A percentile compares a stretch with the other conserved stretches of the same genome.
Evolutionary conservation across 1,140 invertebrate species (phyloP).

Genomic region (Chrysopa pallens): DNA sequence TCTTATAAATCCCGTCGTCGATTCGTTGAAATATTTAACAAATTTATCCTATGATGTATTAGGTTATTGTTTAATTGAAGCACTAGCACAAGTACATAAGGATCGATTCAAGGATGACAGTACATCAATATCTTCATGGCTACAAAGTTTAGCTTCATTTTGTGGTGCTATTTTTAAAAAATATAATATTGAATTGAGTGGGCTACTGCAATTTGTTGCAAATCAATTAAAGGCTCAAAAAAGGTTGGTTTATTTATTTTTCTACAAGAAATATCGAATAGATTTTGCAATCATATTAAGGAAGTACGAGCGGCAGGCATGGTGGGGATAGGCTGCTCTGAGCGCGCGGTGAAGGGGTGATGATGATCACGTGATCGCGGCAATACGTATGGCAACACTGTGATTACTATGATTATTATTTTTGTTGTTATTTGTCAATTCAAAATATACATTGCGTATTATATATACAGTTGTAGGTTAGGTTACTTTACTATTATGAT

Average conservation of each 20-base stretch:
- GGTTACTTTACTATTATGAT: no score
- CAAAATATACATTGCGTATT: no score
- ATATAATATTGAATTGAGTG: constrained; percentile 89
- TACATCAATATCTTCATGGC: constrained; percentile 87
- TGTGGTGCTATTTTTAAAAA: constrained; percentile 93
- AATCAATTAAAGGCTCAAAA: constrained; percentile 94
- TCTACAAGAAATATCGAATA: background rate
- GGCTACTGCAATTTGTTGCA: constrained; percentile 88
- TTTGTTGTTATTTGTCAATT: no score
- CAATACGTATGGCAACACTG: no score
- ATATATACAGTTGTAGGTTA: no score
- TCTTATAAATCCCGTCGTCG: constrained; percentile 89
- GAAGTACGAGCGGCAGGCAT: no score
- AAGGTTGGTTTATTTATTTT: constrained; percentile 35
- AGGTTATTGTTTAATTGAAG: constrained; percentile 89
- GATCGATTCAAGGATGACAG: constrained; percentile 74
- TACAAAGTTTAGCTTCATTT: constrained; percentile 87
- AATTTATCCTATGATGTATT: constrained; percentile 92
- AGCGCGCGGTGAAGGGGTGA: no score
- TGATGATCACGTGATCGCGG: no score
- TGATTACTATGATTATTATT: no score
- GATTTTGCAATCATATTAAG: no score
- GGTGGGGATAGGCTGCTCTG: no score
- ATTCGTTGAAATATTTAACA: constrained; percentile 93
- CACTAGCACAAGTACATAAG: constrained; percentile 55